Conservation (phyloP, 2,888 invertebrate genomes). For the Chrysolina haemoptera region DNA sequence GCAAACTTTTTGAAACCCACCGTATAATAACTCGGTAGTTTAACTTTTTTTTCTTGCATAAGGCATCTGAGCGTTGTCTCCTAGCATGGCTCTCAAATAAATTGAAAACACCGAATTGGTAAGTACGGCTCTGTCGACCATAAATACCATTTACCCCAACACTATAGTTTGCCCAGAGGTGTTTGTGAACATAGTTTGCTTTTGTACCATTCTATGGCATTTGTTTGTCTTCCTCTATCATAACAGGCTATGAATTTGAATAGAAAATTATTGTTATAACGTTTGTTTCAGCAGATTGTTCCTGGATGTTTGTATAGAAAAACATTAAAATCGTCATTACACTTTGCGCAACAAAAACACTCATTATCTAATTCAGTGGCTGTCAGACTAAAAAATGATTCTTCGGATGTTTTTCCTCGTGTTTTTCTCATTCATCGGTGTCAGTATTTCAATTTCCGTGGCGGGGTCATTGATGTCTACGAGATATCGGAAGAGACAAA, state of each 20-base stretch:
- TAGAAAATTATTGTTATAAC: conserved; percentile 12
- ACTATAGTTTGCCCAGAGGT: conserved; percentile 19
- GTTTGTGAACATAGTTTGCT: conserved; percentile 4
- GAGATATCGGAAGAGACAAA: not conserved
- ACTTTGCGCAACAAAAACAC: not conserved
- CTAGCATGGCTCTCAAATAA: too few relatives aligned
- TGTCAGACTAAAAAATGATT: not conserved
- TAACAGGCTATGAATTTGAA: conserved; percentile 9
- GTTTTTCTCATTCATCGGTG: conserved; percentile 9
- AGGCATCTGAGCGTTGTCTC: too few relatives aligned
- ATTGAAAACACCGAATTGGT: too few relatives aligned
- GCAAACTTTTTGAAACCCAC: too few relatives aligned
- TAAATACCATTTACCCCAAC: conserved; percentile 12
- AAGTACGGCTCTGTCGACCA: not conserved
- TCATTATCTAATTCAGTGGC: conserved; percentile 10
- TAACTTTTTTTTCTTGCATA: too few relatives aligned
- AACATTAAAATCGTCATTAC: conserved; percentile 6
- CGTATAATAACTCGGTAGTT: too few relatives aligned
- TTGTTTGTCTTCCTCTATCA: conserved; percentile 1
- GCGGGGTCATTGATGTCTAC: not conserved
- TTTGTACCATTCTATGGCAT: not conserved
- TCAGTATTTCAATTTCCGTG: not conserved
- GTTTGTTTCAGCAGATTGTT: conserved; percentile 3
- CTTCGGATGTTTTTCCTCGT: not conserved
- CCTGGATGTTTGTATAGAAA: not conserved